Percentiles rank a stretch among this genome's conserved stretches.
phyloP scores from a whole-genome alignment of 2,888 invertebrate species.

The Dichetophora obliterata region DNA sequence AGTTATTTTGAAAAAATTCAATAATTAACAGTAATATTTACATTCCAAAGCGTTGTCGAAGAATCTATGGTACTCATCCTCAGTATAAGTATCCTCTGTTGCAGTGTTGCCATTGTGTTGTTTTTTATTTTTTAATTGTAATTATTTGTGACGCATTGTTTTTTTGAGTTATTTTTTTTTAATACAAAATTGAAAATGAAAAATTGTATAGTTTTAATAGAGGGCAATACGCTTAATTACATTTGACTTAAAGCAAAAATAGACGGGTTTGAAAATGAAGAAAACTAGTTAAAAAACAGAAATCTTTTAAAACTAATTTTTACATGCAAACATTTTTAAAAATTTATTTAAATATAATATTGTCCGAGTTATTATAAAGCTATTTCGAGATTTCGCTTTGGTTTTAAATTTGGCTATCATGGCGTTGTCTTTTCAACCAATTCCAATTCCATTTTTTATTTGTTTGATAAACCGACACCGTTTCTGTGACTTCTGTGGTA shows the following conservation, averaged over 20 bases:
- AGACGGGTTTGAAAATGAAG: not conserved
- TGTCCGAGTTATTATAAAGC: conserved; percentile 44
- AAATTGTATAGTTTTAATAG: not conserved
- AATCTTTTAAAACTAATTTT: conserved; percentile 1
- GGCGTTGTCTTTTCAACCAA: not conserved
- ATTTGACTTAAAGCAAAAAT: not conserved
- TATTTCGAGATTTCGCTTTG: conserved; percentile 57
- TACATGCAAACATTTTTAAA: conserved; percentile 18
- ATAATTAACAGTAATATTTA: conserved; percentile 68
- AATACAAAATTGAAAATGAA: not conserved
- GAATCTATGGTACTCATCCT: conserved; percentile 85
- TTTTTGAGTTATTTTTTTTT: conserved; percentile 27
- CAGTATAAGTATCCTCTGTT: conserved; percentile 72
- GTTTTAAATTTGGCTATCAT: conserved; percentile 12
- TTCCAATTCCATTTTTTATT: not conserved
- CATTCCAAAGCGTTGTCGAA: conserved; percentile 86
- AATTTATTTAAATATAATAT: not conserved
- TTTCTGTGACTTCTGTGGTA: not conserved
- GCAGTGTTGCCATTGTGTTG: conserved; percentile 31
- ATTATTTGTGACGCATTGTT: not conserved
- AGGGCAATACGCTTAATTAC: not conserved
- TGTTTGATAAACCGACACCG: conserved; percentile 20
- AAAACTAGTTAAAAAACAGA: conserved; percentile 9
- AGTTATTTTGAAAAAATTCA: conserved; percentile 1
- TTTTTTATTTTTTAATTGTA: conserved; percentile 12